Percentiles rank a stretch among this genome's conserved stretches.
Conservation (phyloP, 2,797 vertebrate species). For the Scolopax rusticola region DNA sequence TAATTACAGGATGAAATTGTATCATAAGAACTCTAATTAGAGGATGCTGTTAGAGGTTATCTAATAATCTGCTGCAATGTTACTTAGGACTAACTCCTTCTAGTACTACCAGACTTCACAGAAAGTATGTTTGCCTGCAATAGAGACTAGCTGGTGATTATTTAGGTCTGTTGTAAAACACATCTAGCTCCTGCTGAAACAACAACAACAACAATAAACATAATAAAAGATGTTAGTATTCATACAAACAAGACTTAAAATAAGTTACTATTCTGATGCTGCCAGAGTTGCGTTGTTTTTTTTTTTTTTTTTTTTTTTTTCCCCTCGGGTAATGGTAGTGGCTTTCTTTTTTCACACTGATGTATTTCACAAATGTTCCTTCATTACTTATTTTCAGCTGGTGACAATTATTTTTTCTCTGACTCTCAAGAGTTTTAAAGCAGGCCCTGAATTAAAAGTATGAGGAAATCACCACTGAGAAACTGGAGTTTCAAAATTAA, state of each 20-base stretch:
- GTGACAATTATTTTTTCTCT: background rate
- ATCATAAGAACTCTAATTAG: slow-evolving; percentile 99
- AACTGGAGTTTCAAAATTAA: slow-evolving; percentile 1
- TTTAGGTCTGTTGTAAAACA: slow-evolving; percentile 70
- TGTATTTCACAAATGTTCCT: slow-evolving; percentile 31
- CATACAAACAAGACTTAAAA: slow-evolving; percentile 71
- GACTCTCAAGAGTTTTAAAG: background rate
- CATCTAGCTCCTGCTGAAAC: slow-evolving; percentile 52
- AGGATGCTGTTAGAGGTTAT: slow-evolving; percentile 97
- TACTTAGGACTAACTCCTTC: slow-evolving; percentile 89
- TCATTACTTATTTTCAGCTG: background rate
- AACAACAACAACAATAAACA: slow-evolving; percentile 37
- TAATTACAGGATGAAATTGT: slow-evolving; percentile 99
- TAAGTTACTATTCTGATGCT: slow-evolving; percentile 81
- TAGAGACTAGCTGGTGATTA: slow-evolving; percentile 68
- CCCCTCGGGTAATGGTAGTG: background rate
- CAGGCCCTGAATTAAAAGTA: background rate
- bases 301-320: slow-evolving; percentile 38
- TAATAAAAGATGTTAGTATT: slow-evolving; percentile 31
- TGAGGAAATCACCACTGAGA: slow-evolving; percentile 1
- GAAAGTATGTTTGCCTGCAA: slow-evolving; percentile 72
- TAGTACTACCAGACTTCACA: slow-evolving; percentile 78
- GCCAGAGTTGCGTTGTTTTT: slow-evolving; percentile 64
- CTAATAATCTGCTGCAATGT: slow-evolving; percentile 93
- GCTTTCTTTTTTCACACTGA: background rate